These are phyloP conservation scores for Narcine bancroftii DNA, from an alignment of 2,113 vertebrate species.

Conservation along the genomic window DNA sequence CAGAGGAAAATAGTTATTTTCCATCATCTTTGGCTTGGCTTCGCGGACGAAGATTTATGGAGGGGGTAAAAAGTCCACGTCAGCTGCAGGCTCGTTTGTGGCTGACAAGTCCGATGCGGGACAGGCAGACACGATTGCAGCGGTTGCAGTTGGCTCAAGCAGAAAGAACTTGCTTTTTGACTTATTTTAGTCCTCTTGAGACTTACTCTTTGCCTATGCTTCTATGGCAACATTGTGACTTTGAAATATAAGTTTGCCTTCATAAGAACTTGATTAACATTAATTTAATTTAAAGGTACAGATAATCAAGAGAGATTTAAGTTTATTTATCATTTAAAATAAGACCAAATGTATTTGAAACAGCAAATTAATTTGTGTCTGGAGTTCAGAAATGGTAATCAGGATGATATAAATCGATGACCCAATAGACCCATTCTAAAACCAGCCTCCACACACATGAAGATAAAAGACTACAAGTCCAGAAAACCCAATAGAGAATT, in stretches of 20 bases:
- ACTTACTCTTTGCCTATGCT: slow-evolving; percentile 74
- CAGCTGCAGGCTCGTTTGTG: no score
- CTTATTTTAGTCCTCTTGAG: slow-evolving; percentile 79
- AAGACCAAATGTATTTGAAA: slow-evolving; percentile 5
- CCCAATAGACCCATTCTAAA: neutral
- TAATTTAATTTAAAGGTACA: neutral
- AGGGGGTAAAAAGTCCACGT: no score
- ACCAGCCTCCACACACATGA: neutral
- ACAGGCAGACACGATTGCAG: no score
- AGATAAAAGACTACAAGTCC: neutral
- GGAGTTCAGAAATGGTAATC: neutral
- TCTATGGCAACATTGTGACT: slow-evolving; percentile 61
- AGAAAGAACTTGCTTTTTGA: slow-evolving; percentile 73
- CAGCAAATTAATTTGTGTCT: neutral
- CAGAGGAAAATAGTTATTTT: slow-evolving; percentile 80
- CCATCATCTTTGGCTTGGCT: no score
- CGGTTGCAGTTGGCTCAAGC: slow-evolving; percentile 78
- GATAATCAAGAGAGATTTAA: neutral
- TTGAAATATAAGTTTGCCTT: slow-evolving; percentile 34
- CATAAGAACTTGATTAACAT: neutral
- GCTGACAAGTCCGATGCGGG: no score
- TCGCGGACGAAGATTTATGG: no score
- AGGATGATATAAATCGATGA: neutral
- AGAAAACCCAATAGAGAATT: no score
- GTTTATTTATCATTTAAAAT: slow-evolving; percentile 11